A percentile compares a stretch with the other conserved stretches of the same genome.
Evolutionary conservation across 2,888 invertebrate genomes (phyloP).

Genomic region (Thyatira batis): DNA sequence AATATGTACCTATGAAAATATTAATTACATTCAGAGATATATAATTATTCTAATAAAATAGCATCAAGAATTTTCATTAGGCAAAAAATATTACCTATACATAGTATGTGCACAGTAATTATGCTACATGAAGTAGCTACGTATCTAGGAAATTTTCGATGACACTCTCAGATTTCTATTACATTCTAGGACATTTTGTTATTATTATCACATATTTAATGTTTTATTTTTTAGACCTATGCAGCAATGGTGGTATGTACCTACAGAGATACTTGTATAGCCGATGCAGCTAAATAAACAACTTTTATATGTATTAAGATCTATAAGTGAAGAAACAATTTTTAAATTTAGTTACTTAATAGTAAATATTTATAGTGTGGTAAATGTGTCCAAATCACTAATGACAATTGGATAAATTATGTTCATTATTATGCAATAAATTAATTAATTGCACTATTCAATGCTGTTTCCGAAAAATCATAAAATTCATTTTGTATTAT

Average conservation of each 20-base stretch:
- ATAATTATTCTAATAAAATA: background rate
- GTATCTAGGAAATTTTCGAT: slow-evolving; percentile 5
- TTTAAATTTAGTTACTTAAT: no score
- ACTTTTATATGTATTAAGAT: no score
- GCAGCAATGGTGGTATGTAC: background rate
- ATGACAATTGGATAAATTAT: no score
- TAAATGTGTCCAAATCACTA: no score
- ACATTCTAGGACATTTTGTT: slow-evolving; percentile 21
- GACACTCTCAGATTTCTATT: slow-evolving; percentile 12
- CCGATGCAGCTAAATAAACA: background rate
- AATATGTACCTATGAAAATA: background rate
- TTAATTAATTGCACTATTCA: background rate
- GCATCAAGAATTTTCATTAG: background rate
- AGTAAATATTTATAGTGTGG: no score
- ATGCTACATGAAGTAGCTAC: no score
- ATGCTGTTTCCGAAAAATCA: background rate
- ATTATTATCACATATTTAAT: slow-evolving; percentile 32
- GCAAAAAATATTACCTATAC: background rate
- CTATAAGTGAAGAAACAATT: no score
- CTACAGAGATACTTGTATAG: no score
- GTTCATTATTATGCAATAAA: no score
- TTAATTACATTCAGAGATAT: background rate
- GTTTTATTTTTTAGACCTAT: background rate
- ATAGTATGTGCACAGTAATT: no score
- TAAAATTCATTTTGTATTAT: background rate